Percentiles rank a stretch among this genome's conserved stretches.
phyloP scores from a whole-genome alignment of 2,888 invertebrate genomes.

The Drosophila kuntzei region DNA sequence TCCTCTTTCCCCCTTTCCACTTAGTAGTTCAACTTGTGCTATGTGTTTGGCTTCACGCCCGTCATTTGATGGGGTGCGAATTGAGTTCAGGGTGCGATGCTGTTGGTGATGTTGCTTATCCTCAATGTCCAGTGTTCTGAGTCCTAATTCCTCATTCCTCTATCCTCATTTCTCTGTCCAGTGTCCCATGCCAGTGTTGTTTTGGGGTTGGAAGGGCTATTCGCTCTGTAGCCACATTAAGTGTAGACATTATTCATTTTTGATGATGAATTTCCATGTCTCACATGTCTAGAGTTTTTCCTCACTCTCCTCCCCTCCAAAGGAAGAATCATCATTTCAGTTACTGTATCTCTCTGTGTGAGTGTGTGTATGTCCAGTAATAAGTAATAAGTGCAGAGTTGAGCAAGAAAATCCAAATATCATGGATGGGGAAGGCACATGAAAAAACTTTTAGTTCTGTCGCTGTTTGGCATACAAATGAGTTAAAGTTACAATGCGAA shows the following conservation, averaged over 20 bases:
- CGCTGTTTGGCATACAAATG: slow-evolving; percentile 80
- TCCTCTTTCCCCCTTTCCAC: neutral
- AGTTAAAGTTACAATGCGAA: slow-evolving; percentile 68
- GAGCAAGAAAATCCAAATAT: slow-evolving; percentile 52
- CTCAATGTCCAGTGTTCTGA: slow-evolving; percentile 25
- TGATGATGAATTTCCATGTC: slow-evolving; percentile 84
- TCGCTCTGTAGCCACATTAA: slow-evolving; percentile 75
- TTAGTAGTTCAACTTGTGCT: slow-evolving; percentile 26
- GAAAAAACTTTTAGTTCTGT: slow-evolving; percentile 76
- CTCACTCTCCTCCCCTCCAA: neutral
- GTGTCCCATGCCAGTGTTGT: slow-evolving; percentile 33
- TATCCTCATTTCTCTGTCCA: slow-evolving; percentile 7
- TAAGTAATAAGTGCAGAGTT: slow-evolving; percentile 79
- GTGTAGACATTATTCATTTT: slow-evolving; percentile 85
- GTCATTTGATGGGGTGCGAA: slow-evolving; percentile 78
- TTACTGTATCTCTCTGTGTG: neutral
- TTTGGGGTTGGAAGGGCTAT: slow-evolving; percentile 25
- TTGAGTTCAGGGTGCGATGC: slow-evolving; percentile 67
- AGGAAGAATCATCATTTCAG: neutral
- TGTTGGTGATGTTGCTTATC: slow-evolving; percentile 49
- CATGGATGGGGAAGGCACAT: slow-evolving; percentile 46
- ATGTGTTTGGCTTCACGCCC: slow-evolving; percentile 73
- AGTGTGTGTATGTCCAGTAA: slow-evolving; percentile 66
- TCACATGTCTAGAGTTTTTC: slow-evolving; percentile 74
- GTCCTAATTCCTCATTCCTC: slow-evolving; percentile 17